phyloP scores from a whole-genome alignment of 2,797 vertebrate genomes.

The Sebastes glaucus region DNA sequence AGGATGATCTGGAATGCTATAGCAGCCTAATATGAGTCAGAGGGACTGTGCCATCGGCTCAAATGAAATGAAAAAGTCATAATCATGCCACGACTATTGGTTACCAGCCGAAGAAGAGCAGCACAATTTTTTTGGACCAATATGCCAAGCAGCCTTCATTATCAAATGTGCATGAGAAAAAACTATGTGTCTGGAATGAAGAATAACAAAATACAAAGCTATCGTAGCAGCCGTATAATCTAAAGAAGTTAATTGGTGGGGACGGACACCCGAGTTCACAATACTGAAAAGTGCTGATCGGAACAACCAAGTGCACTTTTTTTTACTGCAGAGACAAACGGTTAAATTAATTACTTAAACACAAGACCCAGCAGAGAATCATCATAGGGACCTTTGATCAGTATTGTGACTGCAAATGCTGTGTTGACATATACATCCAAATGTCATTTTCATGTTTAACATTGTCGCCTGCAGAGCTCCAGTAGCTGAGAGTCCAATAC shows the following conservation, averaged over 20 bases:
- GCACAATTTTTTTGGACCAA: conserved; percentile 58
- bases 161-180: conserved; percentile 58
- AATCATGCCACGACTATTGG: conserved; percentile 39
- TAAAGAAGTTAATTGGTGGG: conserved; percentile 47
- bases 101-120: conserved; percentile 59
- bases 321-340: conserved; percentile 51
- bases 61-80: conserved; percentile 50
- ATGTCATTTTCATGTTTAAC: conserved; percentile 60
- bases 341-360: conserved; percentile 18
- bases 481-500: conserved; percentile 24
- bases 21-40: conserved; percentile 59
- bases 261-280: conserved; percentile 48
- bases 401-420: conserved; percentile 40
- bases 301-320: conserved; percentile 61
- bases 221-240: conserved; percentile 58
- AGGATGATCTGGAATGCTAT: conserved; percentile 66
- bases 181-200: conserved; percentile 45
- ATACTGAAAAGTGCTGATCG: conserved; percentile 59
- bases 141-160: conserved; percentile 68
- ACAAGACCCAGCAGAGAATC: conserved; percentile 23
- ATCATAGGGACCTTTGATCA: conserved; percentile 24
- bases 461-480: conserved; percentile 23
- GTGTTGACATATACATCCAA: conserved; percentile 71
- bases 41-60: conserved; percentile 44
- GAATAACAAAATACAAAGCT: conserved; percentile 46